Percentiles rank a stretch among this genome's conserved stretches.
Evolutionary conservation across 92 coral and sea anemone genomes (phyloP).

Genomic region (Phenganax subtilis): DNA sequence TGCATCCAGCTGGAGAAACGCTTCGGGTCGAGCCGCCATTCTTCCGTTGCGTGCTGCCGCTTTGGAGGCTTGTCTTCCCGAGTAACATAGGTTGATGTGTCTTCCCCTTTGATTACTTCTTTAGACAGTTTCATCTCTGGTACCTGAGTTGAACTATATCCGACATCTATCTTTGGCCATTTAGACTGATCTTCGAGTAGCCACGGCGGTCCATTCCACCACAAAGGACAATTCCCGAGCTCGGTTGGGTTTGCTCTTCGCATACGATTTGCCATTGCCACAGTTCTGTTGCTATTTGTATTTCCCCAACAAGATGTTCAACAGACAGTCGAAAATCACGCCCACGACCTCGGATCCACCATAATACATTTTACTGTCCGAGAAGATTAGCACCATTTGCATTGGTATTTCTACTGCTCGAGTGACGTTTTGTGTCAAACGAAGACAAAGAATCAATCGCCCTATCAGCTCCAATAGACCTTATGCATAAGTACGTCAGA

Average conservation of each 20-base stretch:
- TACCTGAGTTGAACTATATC: slow-evolving; percentile 11
- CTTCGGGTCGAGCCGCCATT: slow-evolving; percentile 51
- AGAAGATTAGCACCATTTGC: slow-evolving; percentile 29
- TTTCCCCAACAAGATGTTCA: slow-evolving; percentile 54
- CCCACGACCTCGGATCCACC: slow-evolving; percentile 62
- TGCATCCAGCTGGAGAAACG: slow-evolving; percentile 45
- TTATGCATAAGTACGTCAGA: no score
- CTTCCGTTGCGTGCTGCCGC: neutral
- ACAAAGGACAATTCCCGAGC: slow-evolving; percentile 33
- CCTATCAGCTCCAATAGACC: slow-evolving; percentile 45
- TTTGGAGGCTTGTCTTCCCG: slow-evolving; percentile 4
- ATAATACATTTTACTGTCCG: slow-evolving; percentile 36
- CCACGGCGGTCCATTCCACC: slow-evolving; percentile 62
- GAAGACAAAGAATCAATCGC: slow-evolving; percentile 44
- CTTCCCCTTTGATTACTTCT: slow-evolving; percentile 6
- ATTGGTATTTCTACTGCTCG: slow-evolving; percentile 42
- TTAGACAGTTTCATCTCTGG: slow-evolving; percentile 32
- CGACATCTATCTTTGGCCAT: slow-evolving; percentile 56
- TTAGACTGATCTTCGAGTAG: slow-evolving; percentile 28
- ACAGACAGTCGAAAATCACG: slow-evolving; percentile 54
- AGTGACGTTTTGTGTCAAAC: slow-evolving; percentile 47
- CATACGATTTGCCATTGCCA: slow-evolving; percentile 49
- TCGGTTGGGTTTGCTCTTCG: slow-evolving; percentile 43
- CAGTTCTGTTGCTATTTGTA: slow-evolving; percentile 53
- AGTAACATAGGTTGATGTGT: neutral